Percentiles rank a stretch among this genome's conserved stretches.
Conservation (phyloP, 2,888 invertebrate species). For the Orthosia gracilis region DNA sequence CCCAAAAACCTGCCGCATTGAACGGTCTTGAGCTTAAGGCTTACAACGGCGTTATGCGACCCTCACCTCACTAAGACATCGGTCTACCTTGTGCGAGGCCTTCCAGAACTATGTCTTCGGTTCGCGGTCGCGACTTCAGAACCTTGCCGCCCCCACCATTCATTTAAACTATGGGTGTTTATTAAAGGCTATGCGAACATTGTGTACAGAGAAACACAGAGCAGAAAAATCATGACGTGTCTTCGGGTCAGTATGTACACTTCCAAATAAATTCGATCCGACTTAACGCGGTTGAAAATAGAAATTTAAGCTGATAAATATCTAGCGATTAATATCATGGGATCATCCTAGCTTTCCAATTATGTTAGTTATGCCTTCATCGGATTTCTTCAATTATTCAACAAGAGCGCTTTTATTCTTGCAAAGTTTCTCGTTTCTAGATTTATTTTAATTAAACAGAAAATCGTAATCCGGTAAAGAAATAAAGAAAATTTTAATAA, state of each 20-base stretch:
- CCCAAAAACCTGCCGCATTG: no score
- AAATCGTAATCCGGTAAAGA: neutral
- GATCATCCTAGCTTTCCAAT: neutral
- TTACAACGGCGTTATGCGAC: no score
- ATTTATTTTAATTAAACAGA: neutral
- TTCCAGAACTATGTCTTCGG: neutral
- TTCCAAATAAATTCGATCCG: neutral
- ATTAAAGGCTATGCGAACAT: neutral
- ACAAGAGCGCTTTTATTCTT: slow-evolving; percentile 13
- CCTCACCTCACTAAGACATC: neutral
- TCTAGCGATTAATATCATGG: neutral
- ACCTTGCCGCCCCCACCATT: neutral
- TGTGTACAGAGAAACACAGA: neutral
- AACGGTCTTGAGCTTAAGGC: no score
- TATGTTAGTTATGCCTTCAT: slow-evolving; percentile 4
- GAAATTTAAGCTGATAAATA: neutral
- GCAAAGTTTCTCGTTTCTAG: neutral
- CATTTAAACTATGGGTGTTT: neutral
- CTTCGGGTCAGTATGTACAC: neutral
- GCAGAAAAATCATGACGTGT: neutral
- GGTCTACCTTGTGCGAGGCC: neutral
- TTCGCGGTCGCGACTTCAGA: neutral
- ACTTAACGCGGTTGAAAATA: neutral
- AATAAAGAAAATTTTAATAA: neutral
- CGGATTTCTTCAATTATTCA: slow-evolving; percentile 5